Evolutionary conservation across 2,888 invertebrate genomes (phyloP).

Genomic region (Lasioglossum morio): DNA sequence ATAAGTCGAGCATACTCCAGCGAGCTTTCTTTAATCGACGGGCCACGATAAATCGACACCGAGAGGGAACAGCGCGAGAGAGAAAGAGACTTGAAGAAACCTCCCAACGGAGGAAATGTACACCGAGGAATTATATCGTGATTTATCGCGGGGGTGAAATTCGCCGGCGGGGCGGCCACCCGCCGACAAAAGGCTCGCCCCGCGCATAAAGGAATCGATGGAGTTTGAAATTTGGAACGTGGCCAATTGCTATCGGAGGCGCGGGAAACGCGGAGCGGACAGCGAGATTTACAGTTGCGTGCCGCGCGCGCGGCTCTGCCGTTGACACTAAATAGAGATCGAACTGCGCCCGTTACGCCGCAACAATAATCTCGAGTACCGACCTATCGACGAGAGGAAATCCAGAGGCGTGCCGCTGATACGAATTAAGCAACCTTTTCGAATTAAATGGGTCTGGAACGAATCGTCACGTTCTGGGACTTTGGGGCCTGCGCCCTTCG

Average conservation of each 20-base stretch:
- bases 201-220: constrained; percentile 63
- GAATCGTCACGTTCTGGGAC: too few species aligned
- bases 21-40: background rate
- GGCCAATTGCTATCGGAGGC: constrained; percentile 53
- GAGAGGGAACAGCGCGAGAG: too few species aligned
- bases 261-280: constrained; percentile 33
- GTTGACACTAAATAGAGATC: constrained; percentile 33
- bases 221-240: constrained; percentile 62
- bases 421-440: background rate
- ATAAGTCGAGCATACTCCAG: background rate
- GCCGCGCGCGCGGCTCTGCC: constrained; percentile 9
- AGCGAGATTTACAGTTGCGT: constrained; percentile 57
- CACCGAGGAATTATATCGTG: constrained; percentile 34
- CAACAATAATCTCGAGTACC: background rate
- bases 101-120: background rate
- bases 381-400: background rate
- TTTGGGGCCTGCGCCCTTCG: too few species aligned
- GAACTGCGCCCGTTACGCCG: background rate
- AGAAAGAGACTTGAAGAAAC: background rate
- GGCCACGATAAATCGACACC: constrained; percentile 7
- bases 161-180: background rate
- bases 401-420: background rate
- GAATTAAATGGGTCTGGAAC: background rate
- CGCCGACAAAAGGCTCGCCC: constrained; percentile 46
- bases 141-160: constrained; percentile 46